phyloP scores from a whole-genome alignment of 2,888 invertebrate genomes.

The Microctonus brassicae region DNA sequence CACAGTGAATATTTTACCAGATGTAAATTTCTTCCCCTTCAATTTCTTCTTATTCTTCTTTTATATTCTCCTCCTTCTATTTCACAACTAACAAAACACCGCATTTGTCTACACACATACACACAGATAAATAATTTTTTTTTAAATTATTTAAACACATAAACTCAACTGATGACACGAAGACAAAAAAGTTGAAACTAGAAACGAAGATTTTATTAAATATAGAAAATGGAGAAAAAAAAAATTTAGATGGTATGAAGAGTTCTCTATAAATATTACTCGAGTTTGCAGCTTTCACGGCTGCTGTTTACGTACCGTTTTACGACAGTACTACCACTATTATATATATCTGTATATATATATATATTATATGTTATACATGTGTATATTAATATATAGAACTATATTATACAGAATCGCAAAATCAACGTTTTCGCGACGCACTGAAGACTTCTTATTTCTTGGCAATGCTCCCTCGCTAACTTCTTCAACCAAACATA shows the following conservation, averaged over 20 bases:
- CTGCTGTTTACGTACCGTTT: constrained; percentile 41
- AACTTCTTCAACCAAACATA: constrained; percentile 48
- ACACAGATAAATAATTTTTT: too few relatives aligned
- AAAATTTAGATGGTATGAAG: constrained; percentile 10
- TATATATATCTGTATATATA: not conserved
- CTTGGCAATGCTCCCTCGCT: constrained; percentile 62
- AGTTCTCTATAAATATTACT: constrained; percentile 31
- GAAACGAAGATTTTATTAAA: too few relatives aligned
- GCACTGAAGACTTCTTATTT: constrained; percentile 61
- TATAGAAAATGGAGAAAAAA: not conserved
- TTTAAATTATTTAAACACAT: not conserved
- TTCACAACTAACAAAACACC: not conserved
- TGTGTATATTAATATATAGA: not conserved
- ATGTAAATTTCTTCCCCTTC: constrained; percentile 44
- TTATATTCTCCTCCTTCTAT: not conserved
- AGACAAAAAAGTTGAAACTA: not conserved
- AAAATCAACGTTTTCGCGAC: constrained; percentile 62
- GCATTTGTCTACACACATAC: not conserved
- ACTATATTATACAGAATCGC: not conserved
- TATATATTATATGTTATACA: not conserved
- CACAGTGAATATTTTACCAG: constrained; percentile 52
- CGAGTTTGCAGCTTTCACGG: constrained; percentile 27
- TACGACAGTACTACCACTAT: constrained; percentile 3
- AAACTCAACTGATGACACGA: not conserved
- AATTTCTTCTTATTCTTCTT: constrained; percentile 1